A percentile compares a stretch with the other conserved stretches of the same genome.
These are phyloP conservation scores for Melanotaenia parkinsoni DNA, from an alignment of 2,797 vertebrate genomes.

Conservation along the genomic window DNA sequence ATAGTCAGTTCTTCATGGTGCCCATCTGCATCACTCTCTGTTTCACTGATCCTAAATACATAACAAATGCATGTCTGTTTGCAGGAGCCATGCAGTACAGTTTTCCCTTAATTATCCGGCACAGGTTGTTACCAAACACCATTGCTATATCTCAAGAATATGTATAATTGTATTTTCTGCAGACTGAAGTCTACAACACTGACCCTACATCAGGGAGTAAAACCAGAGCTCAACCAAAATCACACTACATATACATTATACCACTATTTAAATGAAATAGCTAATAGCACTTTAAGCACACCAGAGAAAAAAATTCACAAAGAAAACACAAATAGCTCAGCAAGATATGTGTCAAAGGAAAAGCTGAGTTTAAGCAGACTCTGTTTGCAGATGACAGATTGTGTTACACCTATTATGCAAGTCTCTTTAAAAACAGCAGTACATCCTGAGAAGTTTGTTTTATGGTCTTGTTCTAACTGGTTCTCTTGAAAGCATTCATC, in stretches of 20 bases:
- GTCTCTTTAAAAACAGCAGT: constrained; percentile 37
- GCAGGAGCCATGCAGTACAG: constrained; percentile 30
- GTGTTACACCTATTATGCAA: constrained; percentile 48
- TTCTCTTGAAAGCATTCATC: constrained; percentile 51
- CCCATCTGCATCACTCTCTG: constrained; percentile 57
- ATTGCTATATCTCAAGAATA: neutral
- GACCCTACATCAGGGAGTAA: neutral
- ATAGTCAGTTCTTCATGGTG: constrained; percentile 46
- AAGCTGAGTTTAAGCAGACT: constrained; percentile 25
- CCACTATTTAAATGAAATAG: constrained; percentile 2
- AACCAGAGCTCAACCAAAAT: neutral
- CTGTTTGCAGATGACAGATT: constrained; percentile 36
- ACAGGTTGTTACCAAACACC: neutral
- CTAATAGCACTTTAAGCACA: constrained; percentile 12
- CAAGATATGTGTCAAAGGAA: constrained; percentile 33
- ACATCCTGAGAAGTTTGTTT: constrained; percentile 54
- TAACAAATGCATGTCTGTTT: constrained; percentile 60
- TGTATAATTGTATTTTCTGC: neutral
- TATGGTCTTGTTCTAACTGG: constrained; percentile 23
- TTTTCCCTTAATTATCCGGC: constrained; percentile 1
- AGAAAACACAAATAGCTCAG: constrained; percentile 30
- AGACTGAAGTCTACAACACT: neutral
- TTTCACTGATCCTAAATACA: constrained; percentile 31
- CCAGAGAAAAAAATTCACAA: constrained; percentile 19
- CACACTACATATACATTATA: neutral